phyloP scores from a whole-genome alignment of 2,797 vertebrate genomes.

The Cheirogaleus major region DNA sequence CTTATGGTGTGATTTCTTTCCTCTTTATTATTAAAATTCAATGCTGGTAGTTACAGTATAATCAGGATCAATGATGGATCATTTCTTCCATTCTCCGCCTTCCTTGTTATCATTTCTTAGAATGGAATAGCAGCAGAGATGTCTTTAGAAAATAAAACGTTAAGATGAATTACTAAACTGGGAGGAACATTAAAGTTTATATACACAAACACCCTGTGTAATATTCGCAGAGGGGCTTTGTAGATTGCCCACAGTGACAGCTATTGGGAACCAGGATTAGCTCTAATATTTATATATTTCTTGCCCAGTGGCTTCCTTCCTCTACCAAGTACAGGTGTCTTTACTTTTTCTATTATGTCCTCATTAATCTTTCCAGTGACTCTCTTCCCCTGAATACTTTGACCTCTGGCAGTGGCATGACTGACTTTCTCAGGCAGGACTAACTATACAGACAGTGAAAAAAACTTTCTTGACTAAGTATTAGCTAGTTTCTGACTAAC shows the following conservation, averaged over 20 bases:
- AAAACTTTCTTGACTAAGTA: not conserved
- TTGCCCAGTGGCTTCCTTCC: not conserved
- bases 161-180: not conserved
- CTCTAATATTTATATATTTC: not conserved
- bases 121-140: not conserved
- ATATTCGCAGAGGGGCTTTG: not conserved
- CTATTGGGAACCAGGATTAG: not conserved
- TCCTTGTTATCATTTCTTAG: constrained; percentile 9
- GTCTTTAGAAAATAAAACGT: constrained; percentile 24
- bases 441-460: not conserved
- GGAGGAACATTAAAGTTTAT: not conserved
- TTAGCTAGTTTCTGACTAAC: not conserved
- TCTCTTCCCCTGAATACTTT: not conserved
- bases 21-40: constrained; percentile 14
- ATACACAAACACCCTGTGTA: not conserved
- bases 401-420: not conserved
- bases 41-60: not conserved
- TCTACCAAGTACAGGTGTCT: not conserved
- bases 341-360: not conserved
- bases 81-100: not conserved
- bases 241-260: not conserved
- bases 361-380: not conserved
- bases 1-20: not conserved
- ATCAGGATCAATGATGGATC: not conserved
- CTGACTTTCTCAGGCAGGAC: not conserved